phyloP scores from a whole-genome alignment of 2,797 vertebrate genomes.

The Sebastes dallii region DNA sequence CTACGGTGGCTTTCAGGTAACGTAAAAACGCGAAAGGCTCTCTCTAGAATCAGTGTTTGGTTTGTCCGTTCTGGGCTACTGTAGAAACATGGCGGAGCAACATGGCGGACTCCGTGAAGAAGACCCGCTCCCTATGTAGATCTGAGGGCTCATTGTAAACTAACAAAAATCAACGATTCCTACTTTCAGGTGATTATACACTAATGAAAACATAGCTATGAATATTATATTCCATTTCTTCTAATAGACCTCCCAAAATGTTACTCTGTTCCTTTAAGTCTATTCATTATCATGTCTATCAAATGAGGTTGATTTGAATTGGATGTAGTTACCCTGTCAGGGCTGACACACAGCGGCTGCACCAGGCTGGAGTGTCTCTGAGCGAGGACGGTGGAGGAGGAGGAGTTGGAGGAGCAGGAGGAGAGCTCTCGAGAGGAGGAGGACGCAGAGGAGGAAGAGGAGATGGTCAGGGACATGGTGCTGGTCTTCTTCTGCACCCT shows the following conservation, averaged over 20 bases:
- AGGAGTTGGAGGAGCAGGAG: conserved; percentile 54
- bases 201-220: neutral
- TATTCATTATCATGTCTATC: neutral
- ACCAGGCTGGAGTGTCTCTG: conserved; percentile 79
- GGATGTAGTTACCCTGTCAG: conserved; percentile 65
- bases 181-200: too few species aligned
- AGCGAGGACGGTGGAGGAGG: conserved; percentile 57
- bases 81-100: too few species aligned
- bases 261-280: neutral
- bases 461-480: conserved; percentile 84
- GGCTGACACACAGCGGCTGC: conserved; percentile 74
- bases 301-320: neutral
- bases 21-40: too few species aligned
- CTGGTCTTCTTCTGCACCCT: conserved; percentile 83
- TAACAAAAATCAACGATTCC: too few species aligned
- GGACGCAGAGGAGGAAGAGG: conserved; percentile 69
- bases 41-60: too few species aligned
- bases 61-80: too few species aligned
- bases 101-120: too few species aligned
- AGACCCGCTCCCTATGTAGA: too few species aligned
- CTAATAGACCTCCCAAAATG: neutral
- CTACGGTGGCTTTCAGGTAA: too few species aligned
- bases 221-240: neutral
- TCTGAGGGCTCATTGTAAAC: too few species aligned
- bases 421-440: conserved; percentile 68